Evolutionary conservation across 2,113 vertebrate genomes (phyloP), one percentile per base, ranked within the genome.

Genomic region (Casuarius casuarius): DNA sequence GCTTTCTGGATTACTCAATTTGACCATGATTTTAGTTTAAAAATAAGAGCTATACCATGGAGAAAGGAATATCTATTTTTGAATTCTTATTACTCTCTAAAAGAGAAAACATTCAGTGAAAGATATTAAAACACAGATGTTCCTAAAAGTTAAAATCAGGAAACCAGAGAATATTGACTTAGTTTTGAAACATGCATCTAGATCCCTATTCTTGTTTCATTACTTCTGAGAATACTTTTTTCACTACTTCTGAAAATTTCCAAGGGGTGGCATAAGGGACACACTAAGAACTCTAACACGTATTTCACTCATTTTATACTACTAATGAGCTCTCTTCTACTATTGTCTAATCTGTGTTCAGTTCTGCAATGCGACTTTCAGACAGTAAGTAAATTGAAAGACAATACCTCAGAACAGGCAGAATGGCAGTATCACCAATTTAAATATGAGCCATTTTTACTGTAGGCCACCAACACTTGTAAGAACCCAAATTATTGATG

Each of bases 401-500:
- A 65, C 79, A 73, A 48, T 38, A 59, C 7, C 17, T 67, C 18
- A 68, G 19, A 76, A 84, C 54, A 25, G 8, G 16, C 9, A 25
- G 51, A 61, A 65, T 7, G 0, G 4, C 49, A 66, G 44, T 1
- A 40, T 7, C 25, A 3, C 21, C 1, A 3, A 38, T 23, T 35
- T 6, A 52, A 84, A 62, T 20, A 67, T 8, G 12, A 72, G 10
- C 4, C 38, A 35, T 73, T 84, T 90, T 81, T 44, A 68, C 29
- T 65, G 19, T 19, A 73, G 68, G 14, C 1, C 21, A 84, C 26
- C 16, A 49, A 23, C 23, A 28, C 1, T 26, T 58, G 12, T 19
- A 59, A 77, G 28, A 35, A 0, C 48, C 11, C 35, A 54, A 73
- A 42, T 14, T 5, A 29, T 5, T n/a, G 22, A 44, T 1, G 0